These are phyloP conservation scores for Atlantisia rogersi DNA, from an alignment of 2,113 vertebrate genomes.

Conservation along the genomic window DNA sequence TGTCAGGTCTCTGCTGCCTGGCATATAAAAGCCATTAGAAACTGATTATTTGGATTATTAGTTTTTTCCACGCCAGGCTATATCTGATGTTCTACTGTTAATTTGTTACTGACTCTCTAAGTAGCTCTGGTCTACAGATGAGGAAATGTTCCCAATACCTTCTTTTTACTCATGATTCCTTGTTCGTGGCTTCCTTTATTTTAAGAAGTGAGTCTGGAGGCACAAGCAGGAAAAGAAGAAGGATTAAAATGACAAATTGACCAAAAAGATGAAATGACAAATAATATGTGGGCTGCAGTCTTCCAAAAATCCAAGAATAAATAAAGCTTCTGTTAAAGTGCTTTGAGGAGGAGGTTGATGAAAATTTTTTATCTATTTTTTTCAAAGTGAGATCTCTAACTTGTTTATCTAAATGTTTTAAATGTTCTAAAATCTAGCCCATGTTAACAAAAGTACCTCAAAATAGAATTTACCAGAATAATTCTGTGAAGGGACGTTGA, in stretches of 20 bases:
- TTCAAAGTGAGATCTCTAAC: conserved; percentile 18
- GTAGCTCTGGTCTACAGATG: background rate
- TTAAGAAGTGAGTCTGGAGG: background rate
- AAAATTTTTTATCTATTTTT: conserved; percentile 49
- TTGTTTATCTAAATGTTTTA: background rate
- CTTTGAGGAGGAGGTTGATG: conserved; percentile 61
- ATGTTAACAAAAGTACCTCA: background rate
- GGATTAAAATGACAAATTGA: conserved; percentile 62
- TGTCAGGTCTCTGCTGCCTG: background rate
- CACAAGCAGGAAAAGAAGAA: conserved; percentile 40
- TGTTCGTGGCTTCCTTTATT: background rate
- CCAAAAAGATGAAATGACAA: conserved; percentile 72
- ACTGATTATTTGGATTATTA: background rate
- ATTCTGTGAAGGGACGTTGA: background rate
- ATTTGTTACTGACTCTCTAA: background rate
- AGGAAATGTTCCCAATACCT: background rate
- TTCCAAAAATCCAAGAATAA: conserved; percentile 68
- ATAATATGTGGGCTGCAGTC: conserved; percentile 64
- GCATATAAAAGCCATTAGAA: background rate
- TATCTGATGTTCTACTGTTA: background rate
- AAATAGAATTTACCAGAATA: background rate
- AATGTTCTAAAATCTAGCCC: background rate
- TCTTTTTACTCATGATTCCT: background rate
- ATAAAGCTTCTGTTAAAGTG: conserved; percentile 64
- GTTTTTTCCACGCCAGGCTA: background rate